These are phyloP conservation scores for Pavo muticus DNA, from an alignment of 2,113 vertebrate species.

Conservation along the genomic window DNA sequence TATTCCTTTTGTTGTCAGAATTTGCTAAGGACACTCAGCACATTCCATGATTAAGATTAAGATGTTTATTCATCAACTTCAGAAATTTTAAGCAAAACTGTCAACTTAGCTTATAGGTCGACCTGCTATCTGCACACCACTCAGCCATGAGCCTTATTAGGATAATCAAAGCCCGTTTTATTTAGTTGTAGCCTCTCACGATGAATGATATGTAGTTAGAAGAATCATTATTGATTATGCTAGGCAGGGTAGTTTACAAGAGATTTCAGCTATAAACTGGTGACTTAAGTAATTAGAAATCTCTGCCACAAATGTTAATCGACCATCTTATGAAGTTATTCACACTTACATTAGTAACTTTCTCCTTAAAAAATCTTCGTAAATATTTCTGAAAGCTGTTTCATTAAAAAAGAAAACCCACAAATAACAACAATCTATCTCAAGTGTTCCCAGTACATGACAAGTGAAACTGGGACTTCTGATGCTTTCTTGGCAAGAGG, in stretches of 20 bases:
- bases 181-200: conserved; percentile 39
- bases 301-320: conserved; percentile 57
- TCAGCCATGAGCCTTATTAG: background rate
- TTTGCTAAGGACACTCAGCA: background rate
- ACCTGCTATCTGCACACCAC: background rate
- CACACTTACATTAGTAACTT: conserved; percentile 1
- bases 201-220: background rate
- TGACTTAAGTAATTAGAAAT: conserved; percentile 59
- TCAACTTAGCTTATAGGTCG: background rate
- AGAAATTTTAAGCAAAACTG: conserved; percentile 24
- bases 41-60: background rate
- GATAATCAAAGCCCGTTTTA: conserved; percentile 41
- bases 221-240: conserved; percentile 45
- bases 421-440: no score
- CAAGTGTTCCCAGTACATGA: background rate
- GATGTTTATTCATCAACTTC: background rate
- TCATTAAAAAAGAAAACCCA: background rate
- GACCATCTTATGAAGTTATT: background rate
- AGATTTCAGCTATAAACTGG: conserved; percentile 48
- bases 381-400: conserved; percentile 40
- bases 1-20: background rate
- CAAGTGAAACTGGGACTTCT: conserved; percentile 15
- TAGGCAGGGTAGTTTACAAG: conserved; percentile 2
- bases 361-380: conserved; percentile 38
- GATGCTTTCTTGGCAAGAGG: conserved; percentile 8